phyloP scores from a whole-genome alignment of 2,113 vertebrate genomes.

The Thermophis baileyi region DNA sequence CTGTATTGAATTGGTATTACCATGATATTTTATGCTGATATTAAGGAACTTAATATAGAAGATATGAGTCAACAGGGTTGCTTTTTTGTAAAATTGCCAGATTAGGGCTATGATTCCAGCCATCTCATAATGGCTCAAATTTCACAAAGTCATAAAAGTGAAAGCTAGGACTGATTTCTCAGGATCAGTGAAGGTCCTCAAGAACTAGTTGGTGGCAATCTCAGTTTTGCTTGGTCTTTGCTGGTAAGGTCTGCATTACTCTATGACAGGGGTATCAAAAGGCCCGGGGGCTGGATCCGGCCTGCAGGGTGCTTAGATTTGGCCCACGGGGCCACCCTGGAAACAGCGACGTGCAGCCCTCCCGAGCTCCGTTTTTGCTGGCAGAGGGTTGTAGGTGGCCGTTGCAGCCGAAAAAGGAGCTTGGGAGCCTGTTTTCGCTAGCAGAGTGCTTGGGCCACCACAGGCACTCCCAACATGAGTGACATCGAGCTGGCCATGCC shows the following conservation, averaged over 20 bases:
- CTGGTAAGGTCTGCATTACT: not conserved
- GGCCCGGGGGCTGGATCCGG: too few relatives aligned
- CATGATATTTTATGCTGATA: not conserved
- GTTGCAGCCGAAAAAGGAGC: too few relatives aligned
- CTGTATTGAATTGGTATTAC: slow-evolving; percentile 40
- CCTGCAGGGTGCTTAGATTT: too few relatives aligned
- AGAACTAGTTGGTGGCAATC: not conserved
- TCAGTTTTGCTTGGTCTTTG: not conserved
- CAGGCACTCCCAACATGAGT: too few relatives aligned
- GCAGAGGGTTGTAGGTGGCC: too few relatives aligned
- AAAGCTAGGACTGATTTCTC: not conserved
- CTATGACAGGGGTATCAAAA: not conserved
- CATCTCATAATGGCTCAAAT: not conserved
- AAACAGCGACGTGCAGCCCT: too few relatives aligned
- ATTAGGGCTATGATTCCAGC: not conserved
- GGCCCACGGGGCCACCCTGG: too few relatives aligned
- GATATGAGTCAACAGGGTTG: not conserved
- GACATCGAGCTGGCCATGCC: too few relatives aligned
- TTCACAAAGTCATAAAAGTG: not conserved
- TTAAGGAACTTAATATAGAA: not conserved
- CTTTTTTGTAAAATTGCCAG: not conserved
- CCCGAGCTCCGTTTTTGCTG: too few relatives aligned
- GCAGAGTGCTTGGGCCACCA: too few relatives aligned
- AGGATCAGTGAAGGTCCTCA: not conserved
- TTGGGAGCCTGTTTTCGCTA: too few relatives aligned